phyloP scores from a whole-genome alignment of 2,113 vertebrate genomes.

The Pachypanchax playfairii region DNA sequence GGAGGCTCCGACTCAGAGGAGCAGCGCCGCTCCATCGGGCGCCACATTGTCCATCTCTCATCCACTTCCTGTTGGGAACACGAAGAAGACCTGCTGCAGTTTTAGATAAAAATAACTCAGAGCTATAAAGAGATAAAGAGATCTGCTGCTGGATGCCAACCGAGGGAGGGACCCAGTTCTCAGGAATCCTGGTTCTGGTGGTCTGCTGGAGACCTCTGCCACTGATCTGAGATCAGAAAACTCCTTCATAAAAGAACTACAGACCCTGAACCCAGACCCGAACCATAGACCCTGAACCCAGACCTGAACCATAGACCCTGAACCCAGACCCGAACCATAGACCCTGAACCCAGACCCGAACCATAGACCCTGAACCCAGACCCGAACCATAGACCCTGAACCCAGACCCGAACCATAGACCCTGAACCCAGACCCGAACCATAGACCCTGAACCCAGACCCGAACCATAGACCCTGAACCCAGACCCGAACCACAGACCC shows the following conservation, averaged over 20 bases:
- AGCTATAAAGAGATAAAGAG: conserved; percentile 36
- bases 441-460: neutral
- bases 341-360: neutral
- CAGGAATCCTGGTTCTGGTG: conserved; percentile 28
- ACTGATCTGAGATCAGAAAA: no score
- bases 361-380: neutral
- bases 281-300: no score
- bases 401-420: neutral
- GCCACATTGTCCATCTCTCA: conserved; percentile 30
- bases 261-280: no score
- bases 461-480: neutral
- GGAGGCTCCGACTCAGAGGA: no score
- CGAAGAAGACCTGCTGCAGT: conserved; percentile 16
- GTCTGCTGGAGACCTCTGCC: neutral
- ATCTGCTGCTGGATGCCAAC: conserved; percentile 31
- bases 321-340: neutral
- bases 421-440: neutral
- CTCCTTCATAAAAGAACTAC: no score
- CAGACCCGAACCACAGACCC: neutral
- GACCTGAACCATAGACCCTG: no score
- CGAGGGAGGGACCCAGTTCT: conserved; percentile 9
- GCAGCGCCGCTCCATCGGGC: no score
- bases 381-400: neutral
- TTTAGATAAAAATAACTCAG: conserved; percentile 56
- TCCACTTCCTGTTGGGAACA: conserved; percentile 39